These are phyloP conservation scores for Pachymerium ferrugineum DNA, from an alignment of 2,888 invertebrate species.

Conservation along the genomic window DNA sequence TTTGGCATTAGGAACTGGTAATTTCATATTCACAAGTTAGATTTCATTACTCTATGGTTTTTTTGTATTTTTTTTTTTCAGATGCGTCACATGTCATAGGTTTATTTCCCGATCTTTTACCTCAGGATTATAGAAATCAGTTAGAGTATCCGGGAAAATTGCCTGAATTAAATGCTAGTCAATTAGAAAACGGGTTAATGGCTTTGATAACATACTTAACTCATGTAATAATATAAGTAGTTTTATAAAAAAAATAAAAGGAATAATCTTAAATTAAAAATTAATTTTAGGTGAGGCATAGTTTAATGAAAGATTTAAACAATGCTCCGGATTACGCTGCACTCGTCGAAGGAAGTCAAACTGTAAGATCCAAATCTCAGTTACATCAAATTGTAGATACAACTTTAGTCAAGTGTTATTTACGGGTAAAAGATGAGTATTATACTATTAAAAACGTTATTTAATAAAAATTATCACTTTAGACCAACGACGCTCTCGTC, in stretches of 20 bases:
- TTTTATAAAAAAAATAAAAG: neutral
- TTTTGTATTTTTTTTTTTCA: constrained; percentile 40
- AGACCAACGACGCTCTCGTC: constrained; percentile 93
- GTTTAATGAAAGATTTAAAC: constrained; percentile 40
- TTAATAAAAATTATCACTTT: constrained; percentile 33
- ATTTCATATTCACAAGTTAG: neutral
- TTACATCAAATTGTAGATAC: constrained; percentile 92
- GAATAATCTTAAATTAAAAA: neutral
- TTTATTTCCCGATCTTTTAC: constrained; percentile 82
- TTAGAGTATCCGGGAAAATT: constrained; percentile 54
- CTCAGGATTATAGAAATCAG: constrained; percentile 53
- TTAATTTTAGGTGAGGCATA: constrained; percentile 45
- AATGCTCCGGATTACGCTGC: constrained; percentile 42
- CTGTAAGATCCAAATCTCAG: constrained; percentile 57
- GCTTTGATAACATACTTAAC: constrained; percentile 87
- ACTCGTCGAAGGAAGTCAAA: constrained; percentile 47
- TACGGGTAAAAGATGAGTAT: constrained; percentile 62
- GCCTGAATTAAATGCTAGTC: constrained; percentile 68
- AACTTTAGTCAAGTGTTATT: constrained; percentile 79
- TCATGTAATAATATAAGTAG: no score
- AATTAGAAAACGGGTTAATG: constrained; percentile 77
- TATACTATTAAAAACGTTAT: neutral
- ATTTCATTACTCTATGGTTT: neutral
- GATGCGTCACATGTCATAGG: constrained; percentile 94
- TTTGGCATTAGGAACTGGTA: constrained; percentile 71